Evolutionary conservation across 2,113 vertebrate species (phyloP).

Genomic region (Campylomormyrus tamandua): DNA sequence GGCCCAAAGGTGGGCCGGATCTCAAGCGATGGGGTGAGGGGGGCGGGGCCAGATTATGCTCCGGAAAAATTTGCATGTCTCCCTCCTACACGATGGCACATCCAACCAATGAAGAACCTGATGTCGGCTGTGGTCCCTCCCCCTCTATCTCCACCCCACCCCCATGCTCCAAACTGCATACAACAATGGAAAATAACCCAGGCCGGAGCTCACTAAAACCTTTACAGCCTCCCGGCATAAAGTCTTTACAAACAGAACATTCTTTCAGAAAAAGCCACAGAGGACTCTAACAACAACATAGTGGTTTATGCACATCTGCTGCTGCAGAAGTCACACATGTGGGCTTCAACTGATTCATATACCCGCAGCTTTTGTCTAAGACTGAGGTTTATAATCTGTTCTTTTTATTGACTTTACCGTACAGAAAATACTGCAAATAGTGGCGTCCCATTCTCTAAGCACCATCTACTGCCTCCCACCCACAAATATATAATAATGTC

Average conservation of each 20-base stretch:
- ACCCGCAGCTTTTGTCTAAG: not conserved
- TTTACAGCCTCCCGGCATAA: slow-evolving; percentile 46
- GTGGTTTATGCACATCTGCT: not conserved
- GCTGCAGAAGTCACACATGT: not conserved
- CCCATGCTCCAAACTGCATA: slow-evolving; percentile 36
- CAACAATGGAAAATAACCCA: slow-evolving; percentile 57
- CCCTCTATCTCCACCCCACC: slow-evolving; percentile 16
- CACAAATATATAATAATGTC: not conserved
- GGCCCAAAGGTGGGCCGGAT: too few species aligned
- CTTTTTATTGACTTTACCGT: not conserved
- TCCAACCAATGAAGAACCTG: slow-evolving; percentile 44
- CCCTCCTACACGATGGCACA: slow-evolving; percentile 27
- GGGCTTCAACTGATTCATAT: not conserved
- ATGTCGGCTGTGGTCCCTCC: slow-evolving; percentile 31
- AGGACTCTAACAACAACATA: slow-evolving; percentile 17
- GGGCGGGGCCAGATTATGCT: not conserved
- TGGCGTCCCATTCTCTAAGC: not conserved
- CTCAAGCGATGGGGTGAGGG: not conserved
- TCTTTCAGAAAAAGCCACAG: slow-evolving; percentile 30
- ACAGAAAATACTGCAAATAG: not conserved
- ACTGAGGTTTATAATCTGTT: not conserved
- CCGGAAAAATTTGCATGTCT: not conserved
- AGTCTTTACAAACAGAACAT: slow-evolving; percentile 39
- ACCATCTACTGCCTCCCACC: not conserved
- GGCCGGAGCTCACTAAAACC: slow-evolving; percentile 48